Conservation (phyloP, 2,113 vertebrate genomes). For the Takifugu flavidus region DNA sequence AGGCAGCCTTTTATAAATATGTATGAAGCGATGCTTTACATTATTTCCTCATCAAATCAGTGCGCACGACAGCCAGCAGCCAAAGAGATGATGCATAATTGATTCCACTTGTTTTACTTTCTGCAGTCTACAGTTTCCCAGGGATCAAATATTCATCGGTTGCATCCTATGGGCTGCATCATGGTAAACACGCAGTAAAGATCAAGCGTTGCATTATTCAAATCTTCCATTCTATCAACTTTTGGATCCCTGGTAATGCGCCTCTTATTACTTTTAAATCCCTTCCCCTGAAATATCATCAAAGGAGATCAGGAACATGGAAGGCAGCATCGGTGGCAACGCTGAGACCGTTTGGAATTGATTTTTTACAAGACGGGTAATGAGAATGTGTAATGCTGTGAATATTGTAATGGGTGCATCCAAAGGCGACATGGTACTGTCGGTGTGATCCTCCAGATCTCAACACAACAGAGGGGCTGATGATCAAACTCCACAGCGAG, state of each 20-base stretch:
- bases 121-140: conserved; percentile 8
- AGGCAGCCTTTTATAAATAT: conserved; percentile 44
- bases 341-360: conserved; percentile 4
- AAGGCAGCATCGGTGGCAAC: not conserved
- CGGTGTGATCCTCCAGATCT: not conserved
- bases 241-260: conserved; percentile 1
- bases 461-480: not conserved
- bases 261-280: conserved; percentile 13
- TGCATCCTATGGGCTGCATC: conserved; percentile 4
- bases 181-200: conserved; percentile 17
- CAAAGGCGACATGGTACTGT: not conserved
- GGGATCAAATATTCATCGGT: conserved; percentile 43
- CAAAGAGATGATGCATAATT: conserved; percentile 31
- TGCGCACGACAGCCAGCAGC: conserved; percentile 36
- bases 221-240: conserved; percentile 6
- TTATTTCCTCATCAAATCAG: conserved; percentile 37
- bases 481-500: not conserved
- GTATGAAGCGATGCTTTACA: conserved; percentile 43
- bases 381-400: not conserved
- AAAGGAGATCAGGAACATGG: not conserved
- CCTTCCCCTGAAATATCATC: conserved; percentile 1
- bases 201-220: conserved; percentile 13
- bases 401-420: not conserved
- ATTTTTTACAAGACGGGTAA: not conserved
- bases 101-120: conserved; percentile 28